phyloP scores from a whole-genome alignment of 2,113 vertebrate species.

The Hemiprocne comata region DNA sequence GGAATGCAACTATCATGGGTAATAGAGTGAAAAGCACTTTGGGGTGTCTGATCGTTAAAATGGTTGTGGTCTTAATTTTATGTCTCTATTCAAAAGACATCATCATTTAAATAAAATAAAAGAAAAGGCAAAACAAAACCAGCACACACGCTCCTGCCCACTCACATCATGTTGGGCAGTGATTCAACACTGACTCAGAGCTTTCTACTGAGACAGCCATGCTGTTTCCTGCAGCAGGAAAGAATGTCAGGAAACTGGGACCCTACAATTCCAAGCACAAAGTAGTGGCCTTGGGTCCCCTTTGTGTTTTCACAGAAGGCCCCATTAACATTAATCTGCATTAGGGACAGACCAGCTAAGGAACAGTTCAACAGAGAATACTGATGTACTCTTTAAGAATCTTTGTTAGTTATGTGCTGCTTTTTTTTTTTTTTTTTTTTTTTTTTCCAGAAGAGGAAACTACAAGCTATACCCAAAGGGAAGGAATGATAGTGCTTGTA shows the following conservation, averaged over 20 bases:
- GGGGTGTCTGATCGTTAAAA: not conserved
- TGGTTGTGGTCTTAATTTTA: not conserved
- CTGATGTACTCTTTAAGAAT: not conserved
- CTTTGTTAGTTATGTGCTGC: not conserved
- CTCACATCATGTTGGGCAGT: not conserved
- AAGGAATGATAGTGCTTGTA: not conserved
- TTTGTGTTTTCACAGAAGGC: not conserved
- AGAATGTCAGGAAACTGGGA: not conserved
- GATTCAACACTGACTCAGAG: not conserved
- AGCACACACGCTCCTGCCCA: rapidly evolving
- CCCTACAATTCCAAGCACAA: not conserved
- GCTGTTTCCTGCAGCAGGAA: not conserved
- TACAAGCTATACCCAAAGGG: not conserved
- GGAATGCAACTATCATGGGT: not conserved
- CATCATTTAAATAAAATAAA: not conserved
- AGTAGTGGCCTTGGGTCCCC: not conserved
- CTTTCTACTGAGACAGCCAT: not conserved
- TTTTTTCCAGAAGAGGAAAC: not conserved
- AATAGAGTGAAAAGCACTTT: not conserved
- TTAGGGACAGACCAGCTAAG: not conserved
- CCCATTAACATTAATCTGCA: not conserved
- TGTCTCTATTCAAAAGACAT: not conserved
- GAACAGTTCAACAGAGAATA: not conserved
- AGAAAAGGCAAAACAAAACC: not conserved
- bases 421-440: not conserved